Base-by-base conservation (phyloP, 2,888 invertebrate species). In the Calephelis perditalis region DNA sequence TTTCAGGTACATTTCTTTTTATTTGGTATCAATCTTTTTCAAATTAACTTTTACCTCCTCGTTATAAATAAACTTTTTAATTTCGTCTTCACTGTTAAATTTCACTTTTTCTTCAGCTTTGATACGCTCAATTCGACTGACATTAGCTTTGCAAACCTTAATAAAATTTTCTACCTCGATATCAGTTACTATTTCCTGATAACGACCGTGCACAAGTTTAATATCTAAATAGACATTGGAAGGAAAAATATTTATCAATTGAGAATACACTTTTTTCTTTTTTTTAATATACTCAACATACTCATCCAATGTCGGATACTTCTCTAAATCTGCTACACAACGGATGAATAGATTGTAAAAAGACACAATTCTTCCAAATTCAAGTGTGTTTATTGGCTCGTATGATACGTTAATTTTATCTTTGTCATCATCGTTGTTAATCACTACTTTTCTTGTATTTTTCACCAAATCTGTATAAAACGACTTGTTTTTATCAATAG, bases 391-490 rank as follows among this genome's bases (percentile, higher is more conserved):
- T 11, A 70, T 47, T 5, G 65, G 47, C 8, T 70, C 68, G 56
- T 64, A 70, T 0, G 62, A 58, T 2, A 73, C 55, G 56, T 65
- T 47, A 26, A 72, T 63, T 62, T 67, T 65, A 59, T 65, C 58
- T 57, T 67, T 63, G 45, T 67, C 62, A 52, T 69, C 65, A n/a
- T 40, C 59, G 45, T 70, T 60, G 11, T 44, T 65, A 12, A 73
- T 70, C 7, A 71, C 62, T 56, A 69, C 68, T 65, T 69, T 69
- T n/a, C 56, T 71, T 45, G 66, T 65, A 36, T 45, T 63, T 3
- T 69, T 65, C 1, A 67, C 58, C 47, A 75, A 59, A 63, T 69
- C 69, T 7, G 67, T 67, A 59, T 76, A 76, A 63, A 73, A 76
- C 37, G 73, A 72, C 55, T 66, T 74, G 40, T 68, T 68, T 65